Evolutionary conservation across 2,113 vertebrate genomes (phyloP), one percentile per base, ranked within the genome.

Genomic region (Micromys minutus): DNA sequence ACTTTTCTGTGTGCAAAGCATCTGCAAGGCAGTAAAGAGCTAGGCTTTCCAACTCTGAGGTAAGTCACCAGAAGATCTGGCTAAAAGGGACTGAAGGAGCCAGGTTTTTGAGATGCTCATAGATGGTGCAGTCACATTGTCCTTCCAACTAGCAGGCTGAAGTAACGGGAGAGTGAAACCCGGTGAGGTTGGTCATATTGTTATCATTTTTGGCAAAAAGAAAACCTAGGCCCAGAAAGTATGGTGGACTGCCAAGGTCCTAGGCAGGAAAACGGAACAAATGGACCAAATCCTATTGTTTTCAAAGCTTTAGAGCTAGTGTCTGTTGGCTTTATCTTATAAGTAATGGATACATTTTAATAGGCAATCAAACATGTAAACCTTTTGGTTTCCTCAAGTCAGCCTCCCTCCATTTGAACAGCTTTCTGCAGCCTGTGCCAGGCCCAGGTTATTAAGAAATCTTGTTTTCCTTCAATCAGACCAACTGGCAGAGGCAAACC

Each of bases 381-480:
- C 19, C 75, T 94, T 88, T 95, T 55, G 47, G 42, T 72, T 84
- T 87, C 91, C 79, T 76, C 39, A 76, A 83, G 42, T 81, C 84
- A 50, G 11, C 52, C n/a, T 89, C 26, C 57, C 45, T 96, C 94
- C 42, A 90, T 77, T 95, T 95, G 59, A 94, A 92, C 72, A 90
- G 76, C 55, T 34, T 96, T 93, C 39, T 45, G 5, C 63, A 88
- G 79, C 59, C 61, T 85, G 11, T 36, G 9, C 65, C 76, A 92
- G 75, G 69, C 84, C 76, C 3, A 10, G 63, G 88, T 97, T 93
- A 89, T 90, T 97, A 95, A 84, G 4, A 3, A 63, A 95, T 65
- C 72, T 93, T 97, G 87, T 90, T 95, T 93, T 85, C 65, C 93
- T n/a, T 95, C 95, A 69, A 91, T 93, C 95, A 93, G 39, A 88